Conservation (phyloP, 2,888 invertebrate species). For the Apocheima hispidaria region DNA sequence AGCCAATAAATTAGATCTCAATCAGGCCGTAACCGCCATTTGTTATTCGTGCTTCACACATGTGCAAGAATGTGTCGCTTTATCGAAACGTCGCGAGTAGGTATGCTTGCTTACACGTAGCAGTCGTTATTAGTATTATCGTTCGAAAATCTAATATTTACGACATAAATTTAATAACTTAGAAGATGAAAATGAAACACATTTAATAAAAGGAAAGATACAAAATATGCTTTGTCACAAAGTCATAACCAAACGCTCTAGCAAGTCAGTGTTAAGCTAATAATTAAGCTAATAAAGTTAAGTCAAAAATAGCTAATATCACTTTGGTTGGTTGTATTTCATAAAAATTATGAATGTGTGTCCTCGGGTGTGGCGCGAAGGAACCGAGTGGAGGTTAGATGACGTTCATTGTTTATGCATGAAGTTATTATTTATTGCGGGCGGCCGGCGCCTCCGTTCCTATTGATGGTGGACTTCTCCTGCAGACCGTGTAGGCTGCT, state of each 20-base stretch:
- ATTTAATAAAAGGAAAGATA: background rate
- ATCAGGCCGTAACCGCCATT: conserved; percentile 78
- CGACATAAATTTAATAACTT: conserved; percentile 1
- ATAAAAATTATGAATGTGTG: conserved; percentile 62
- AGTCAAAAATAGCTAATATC: background rate
- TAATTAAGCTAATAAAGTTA: too few species aligned
- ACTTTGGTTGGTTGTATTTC: conserved; percentile 42
- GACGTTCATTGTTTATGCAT: conserved; percentile 76
- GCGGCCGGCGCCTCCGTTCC: conserved; percentile 43
- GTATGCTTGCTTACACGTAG: conserved; percentile 6
- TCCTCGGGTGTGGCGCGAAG: conserved; percentile 54
- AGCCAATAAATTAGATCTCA: conserved; percentile 83
- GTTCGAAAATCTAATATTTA: background rate
- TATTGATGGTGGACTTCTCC: conserved; percentile 34
- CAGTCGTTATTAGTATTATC: background rate
- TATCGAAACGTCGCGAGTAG: conserved; percentile 19
- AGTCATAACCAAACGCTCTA: background rate
- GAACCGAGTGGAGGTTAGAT: conserved; percentile 54
- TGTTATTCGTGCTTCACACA: conserved; percentile 68
- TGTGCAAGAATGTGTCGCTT: conserved; percentile 41
- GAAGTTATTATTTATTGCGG: conserved; percentile 76
- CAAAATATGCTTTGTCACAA: background rate
- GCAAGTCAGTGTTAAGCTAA: background rate
- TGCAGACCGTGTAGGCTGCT: conserved; percentile 3
- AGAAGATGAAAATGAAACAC: background rate